A percentile compares a stretch with the other conserved stretches of the same genome.
These are phyloP conservation scores for Cichlasoma orientale DNA, from an alignment of 2,797 vertebrate genomes.

Conservation along the genomic window DNA sequence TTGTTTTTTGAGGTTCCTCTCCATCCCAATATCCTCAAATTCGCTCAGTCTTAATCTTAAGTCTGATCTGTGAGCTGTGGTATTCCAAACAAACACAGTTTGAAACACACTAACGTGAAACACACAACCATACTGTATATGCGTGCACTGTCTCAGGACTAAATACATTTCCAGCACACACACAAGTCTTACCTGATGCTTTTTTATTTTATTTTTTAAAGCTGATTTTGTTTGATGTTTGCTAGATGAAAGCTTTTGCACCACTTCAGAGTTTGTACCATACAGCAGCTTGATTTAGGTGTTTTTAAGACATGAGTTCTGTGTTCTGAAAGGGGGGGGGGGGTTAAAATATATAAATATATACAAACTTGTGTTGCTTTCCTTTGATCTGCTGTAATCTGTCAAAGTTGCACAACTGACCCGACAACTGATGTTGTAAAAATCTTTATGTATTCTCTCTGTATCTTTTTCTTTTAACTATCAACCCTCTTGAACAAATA, in stretches of 20 bases:
- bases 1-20: background rate
- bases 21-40: background rate
- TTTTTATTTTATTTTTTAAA: conserved; percentile 35
- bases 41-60: background rate
- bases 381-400: conserved; percentile 51
- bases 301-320: conserved; percentile 58
- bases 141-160: conserved; percentile 74
- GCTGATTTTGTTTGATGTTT: conserved; percentile 41
- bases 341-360: background rate
- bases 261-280: conserved; percentile 60
- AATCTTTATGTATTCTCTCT: conserved; percentile 65
- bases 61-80: conserved; percentile 43
- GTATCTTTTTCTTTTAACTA: conserved; percentile 64
- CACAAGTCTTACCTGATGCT: conserved; percentile 37
- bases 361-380: conserved; percentile 57
- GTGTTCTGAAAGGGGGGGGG: conserved; percentile 30
- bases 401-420: conserved; percentile 65
- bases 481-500: conserved; percentile 79
- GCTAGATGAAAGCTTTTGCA: conserved; percentile 60
- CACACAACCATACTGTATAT: conserved; percentile 43
- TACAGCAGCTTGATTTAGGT: conserved; percentile 46
- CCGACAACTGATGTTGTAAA: conserved; percentile 52
- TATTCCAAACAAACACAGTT: conserved; percentile 56
- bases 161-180: conserved; percentile 28
- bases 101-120: conserved; percentile 43